Evolutionary conservation across 2,113 vertebrate species (phyloP).

Genomic region (Protobothrops mucrosquamatus): DNA sequence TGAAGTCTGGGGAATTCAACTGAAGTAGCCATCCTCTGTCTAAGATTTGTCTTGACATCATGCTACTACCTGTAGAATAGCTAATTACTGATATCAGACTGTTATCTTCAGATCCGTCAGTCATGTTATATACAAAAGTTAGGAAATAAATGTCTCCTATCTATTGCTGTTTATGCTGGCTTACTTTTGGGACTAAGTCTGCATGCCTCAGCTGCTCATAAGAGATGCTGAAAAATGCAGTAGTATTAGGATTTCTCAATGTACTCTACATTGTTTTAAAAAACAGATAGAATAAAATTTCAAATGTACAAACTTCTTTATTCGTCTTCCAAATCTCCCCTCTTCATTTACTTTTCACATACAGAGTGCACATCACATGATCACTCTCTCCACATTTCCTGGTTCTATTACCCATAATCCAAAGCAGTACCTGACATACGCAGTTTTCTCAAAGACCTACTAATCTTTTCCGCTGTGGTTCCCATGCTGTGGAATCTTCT

Average conservation of each 20-base stretch:
- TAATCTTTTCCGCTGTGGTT: neutral
- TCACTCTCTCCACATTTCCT: neutral
- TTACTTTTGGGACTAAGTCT: neutral
- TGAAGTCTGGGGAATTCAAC: neutral
- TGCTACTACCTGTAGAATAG: neutral
- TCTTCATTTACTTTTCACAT: neutral
- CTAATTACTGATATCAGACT: neutral
- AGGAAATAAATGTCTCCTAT: neutral
- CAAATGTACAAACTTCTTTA: neutral
- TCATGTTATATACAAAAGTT: neutral
- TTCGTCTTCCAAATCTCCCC: neutral
- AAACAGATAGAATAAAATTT: neutral
- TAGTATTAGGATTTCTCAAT: neutral
- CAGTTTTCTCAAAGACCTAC: neutral
- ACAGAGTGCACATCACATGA: neutral
- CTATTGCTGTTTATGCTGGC: neutral
- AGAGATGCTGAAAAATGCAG: neutral
- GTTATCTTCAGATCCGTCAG: neutral
- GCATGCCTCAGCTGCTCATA: neutral
- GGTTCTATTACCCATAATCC: neutral
- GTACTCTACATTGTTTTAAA: neutral
- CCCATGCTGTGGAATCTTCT: neutral
- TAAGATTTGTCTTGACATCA: neutral
- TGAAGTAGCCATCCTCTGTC: neutral
- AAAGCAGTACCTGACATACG: neutral